Evolutionary conservation across 2,797 vertebrate species (phyloP).

Genomic region (Cichlasoma orientale): DNA sequence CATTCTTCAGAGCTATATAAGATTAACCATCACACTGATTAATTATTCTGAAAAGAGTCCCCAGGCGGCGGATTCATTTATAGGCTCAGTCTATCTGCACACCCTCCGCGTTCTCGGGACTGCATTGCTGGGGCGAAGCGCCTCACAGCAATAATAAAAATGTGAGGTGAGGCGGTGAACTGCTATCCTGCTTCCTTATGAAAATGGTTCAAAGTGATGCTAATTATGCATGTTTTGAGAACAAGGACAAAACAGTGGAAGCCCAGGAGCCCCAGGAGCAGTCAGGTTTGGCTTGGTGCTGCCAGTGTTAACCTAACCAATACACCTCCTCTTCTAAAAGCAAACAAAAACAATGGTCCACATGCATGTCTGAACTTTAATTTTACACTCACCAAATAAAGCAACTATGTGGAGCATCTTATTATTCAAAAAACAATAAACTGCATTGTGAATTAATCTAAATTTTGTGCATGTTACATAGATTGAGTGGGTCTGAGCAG

Average conservation of each 20-base stretch:
- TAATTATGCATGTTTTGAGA: constrained; percentile 82
- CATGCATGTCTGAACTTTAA: not conserved
- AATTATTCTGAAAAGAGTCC: constrained; percentile 25
- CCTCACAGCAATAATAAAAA: constrained; percentile 7
- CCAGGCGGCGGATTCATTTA: constrained; percentile 11
- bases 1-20: not conserved
- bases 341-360: not conserved
- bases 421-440: not conserved
- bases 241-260: constrained; percentile 39
- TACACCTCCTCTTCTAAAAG: not conserved
- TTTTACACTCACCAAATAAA: not conserved
- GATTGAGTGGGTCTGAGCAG: not conserved
- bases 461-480: not conserved
- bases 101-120: not conserved
- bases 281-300: not conserved
- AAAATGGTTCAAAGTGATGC: constrained; percentile 58
- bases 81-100: not conserved
- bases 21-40: constrained; percentile 21
- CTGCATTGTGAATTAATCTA: not conserved
- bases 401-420: not conserved
- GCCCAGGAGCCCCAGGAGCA: constrained; percentile 33
- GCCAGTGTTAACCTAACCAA: not conserved
- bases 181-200: not conserved
- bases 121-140: not conserved
- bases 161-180: constrained; percentile 13